A percentile compares a stretch with the other conserved stretches of the same genome.
phyloP scores from a whole-genome alignment of 1,140 invertebrate species.

The Drosophila miranda region DNA sequence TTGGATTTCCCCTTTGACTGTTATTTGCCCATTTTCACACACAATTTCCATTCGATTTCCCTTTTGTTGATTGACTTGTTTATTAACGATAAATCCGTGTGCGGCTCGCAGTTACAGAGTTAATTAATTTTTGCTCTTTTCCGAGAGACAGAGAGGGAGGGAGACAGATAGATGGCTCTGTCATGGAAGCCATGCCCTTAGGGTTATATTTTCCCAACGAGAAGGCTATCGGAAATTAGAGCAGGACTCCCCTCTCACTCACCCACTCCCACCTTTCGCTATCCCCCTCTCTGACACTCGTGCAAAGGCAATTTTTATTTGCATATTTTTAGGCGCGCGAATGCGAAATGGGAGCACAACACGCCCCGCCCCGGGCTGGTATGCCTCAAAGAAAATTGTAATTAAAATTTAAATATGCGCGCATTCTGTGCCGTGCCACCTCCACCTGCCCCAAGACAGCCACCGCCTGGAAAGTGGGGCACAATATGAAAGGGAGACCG shows the following conservation, averaged over 20 bases:
- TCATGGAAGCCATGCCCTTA: background rate
- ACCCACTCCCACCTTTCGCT: background rate
- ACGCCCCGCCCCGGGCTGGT: background rate
- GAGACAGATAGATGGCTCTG: too few species aligned
- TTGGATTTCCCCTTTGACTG: too few species aligned
- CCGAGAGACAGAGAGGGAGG: background rate
- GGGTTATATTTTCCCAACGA: constrained; percentile 12
- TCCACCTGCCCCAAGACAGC: background rate
- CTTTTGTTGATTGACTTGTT: background rate
- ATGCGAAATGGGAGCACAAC: constrained; percentile 57
- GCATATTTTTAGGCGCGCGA: constrained; percentile 73
- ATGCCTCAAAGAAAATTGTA: constrained; percentile 56
- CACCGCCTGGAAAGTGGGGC: constrained; percentile 42
- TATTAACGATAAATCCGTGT: constrained; percentile 5
- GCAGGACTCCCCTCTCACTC: constrained; percentile 33
- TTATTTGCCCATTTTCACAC: too few species aligned
- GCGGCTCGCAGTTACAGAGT: background rate
- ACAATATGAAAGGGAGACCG: constrained; percentile 14
- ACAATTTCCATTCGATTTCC: too few species aligned
- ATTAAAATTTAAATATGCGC: constrained; percentile 80
- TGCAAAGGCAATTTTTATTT: constrained; percentile 60
- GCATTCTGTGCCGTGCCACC: constrained; percentile 47
- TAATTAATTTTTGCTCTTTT: constrained; percentile 31
- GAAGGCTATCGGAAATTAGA: constrained; percentile 55
- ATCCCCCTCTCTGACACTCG: background rate